Percentiles rank a stretch among this genome's conserved stretches.
Conservation (phyloP, 2,888 invertebrate species). For the Drosophila monieri region DNA sequence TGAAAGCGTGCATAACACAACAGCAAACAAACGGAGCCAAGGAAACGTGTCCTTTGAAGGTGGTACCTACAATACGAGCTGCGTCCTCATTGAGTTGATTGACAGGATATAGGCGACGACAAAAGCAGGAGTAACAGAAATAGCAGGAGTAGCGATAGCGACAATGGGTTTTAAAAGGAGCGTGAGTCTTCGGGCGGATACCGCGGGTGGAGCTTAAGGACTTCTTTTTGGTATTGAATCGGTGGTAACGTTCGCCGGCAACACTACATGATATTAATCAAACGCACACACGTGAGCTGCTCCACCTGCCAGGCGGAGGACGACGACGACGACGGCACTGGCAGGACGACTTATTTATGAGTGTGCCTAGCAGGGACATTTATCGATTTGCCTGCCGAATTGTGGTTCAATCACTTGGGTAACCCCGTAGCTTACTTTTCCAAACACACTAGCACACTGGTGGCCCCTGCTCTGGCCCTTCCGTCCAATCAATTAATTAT, state of each 20-base stretch:
- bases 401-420: conserved; percentile 33
- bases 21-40: conserved; percentile 30
- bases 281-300: conserved; percentile 57
- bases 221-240: conserved; percentile 10
- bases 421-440: conserved; percentile 37
- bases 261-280: conserved; percentile 56
- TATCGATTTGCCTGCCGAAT: conserved; percentile 69
- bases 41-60: conserved; percentile 36
- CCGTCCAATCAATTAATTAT: conserved; percentile 32
- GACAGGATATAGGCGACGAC: conserved; percentile 52
- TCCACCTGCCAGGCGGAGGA: conserved; percentile 26
- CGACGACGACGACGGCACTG: conserved; percentile 1
- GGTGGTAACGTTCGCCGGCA: conserved; percentile 11
- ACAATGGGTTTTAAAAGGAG: conserved; percentile 11
- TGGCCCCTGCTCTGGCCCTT: conserved; percentile 4
- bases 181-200: neutral
- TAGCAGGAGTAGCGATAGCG: conserved; percentile 4
- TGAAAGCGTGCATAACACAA: conserved; percentile 40
- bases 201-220: neutral
- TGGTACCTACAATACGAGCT: conserved; percentile 62
- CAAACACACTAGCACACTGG: conserved; percentile 8
- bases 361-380: conserved; percentile 36
- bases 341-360: conserved; percentile 36
- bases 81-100: conserved; percentile 62
- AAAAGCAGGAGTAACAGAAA: conserved; percentile 16